phyloP scores from a whole-genome alignment of 2,797 vertebrate species.

The Apodemus agrarius region DNA sequence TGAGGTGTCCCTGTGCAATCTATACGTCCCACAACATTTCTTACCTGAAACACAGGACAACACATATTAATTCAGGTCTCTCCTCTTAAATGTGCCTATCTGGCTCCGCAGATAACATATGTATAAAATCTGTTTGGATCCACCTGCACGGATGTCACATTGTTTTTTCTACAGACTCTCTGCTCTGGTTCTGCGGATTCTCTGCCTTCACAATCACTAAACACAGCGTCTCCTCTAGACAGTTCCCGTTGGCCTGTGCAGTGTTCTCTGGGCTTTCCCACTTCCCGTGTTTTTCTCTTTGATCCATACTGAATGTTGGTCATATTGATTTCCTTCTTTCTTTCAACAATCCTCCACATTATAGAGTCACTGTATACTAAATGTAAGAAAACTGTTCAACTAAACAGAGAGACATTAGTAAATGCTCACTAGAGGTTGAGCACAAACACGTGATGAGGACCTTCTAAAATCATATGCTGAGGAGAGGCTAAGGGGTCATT shows the following conservation, averaged over 20 bases:
- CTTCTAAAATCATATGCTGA: constrained; percentile 24
- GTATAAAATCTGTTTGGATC: neutral
- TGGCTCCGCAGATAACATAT: neutral
- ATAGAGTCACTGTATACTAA: neutral
- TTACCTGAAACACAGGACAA: neutral
- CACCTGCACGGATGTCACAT: neutral
- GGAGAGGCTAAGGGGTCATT: neutral
- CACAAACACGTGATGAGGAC: neutral
- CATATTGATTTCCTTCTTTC: neutral
- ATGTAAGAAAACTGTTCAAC: constrained; percentile 28
- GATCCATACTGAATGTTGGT: neutral
- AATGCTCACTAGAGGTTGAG: constrained; percentile 3
- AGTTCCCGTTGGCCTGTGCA: neutral
- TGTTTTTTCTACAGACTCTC: neutral
- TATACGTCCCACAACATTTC: neutral
- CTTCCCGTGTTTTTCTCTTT: neutral
- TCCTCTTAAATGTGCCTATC: neutral
- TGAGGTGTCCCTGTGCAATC: neutral
- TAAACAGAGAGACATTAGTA: constrained; percentile 32
- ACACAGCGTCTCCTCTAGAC: neutral
- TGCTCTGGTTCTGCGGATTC: neutral
- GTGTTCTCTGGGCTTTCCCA: neutral
- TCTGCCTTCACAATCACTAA: neutral
- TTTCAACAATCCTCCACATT: neutral
- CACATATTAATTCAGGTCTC: neutral